phyloP scores from a whole-genome alignment of 2,797 vertebrate species.

The Rhabdomys pumilio region DNA sequence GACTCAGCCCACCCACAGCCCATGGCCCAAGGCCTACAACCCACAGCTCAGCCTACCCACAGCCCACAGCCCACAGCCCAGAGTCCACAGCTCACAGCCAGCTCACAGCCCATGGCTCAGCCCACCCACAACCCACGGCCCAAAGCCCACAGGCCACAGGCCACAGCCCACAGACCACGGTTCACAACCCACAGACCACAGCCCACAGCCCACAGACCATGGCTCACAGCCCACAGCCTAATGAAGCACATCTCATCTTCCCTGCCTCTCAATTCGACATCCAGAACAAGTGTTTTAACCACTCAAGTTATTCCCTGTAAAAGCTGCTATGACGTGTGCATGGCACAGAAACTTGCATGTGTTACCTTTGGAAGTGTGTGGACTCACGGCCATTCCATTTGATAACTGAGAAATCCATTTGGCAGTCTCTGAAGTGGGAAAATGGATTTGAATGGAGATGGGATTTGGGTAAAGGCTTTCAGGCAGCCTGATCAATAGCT shows the following conservation, averaged over 20 bases:
- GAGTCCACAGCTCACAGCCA: no score
- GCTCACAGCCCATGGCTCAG: no score
- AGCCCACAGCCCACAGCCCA: not conserved
- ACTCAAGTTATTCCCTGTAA: conserved; percentile 53
- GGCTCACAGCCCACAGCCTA: not conserved
- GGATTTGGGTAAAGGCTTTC: conserved; percentile 63
- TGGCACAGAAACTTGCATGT: not conserved
- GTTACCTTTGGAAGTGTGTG: conserved; percentile 62
- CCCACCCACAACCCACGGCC: no score
- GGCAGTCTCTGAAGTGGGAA: conserved; percentile 68
- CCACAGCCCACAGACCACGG: no score
- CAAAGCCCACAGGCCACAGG: no score
- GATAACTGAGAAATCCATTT: conserved; percentile 73
- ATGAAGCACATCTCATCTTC: not conserved
- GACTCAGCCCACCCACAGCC: no score
- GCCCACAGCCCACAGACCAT: no score
- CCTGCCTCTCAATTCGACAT: not conserved
- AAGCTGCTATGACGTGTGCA: conserved; percentile 64
- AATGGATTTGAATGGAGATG: conserved; percentile 69
- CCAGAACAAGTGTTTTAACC: conserved; percentile 61
- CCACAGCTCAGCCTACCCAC: no score
- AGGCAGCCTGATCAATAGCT: conserved; percentile 61
- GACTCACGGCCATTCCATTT: conserved; percentile 63
- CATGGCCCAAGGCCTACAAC: no score
- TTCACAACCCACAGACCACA: no score